A percentile compares a stretch with the other conserved stretches of the same genome.
Evolutionary conservation across 2,113 vertebrate species (phyloP).

Genomic region (Cheirogaleus medius): DNA sequence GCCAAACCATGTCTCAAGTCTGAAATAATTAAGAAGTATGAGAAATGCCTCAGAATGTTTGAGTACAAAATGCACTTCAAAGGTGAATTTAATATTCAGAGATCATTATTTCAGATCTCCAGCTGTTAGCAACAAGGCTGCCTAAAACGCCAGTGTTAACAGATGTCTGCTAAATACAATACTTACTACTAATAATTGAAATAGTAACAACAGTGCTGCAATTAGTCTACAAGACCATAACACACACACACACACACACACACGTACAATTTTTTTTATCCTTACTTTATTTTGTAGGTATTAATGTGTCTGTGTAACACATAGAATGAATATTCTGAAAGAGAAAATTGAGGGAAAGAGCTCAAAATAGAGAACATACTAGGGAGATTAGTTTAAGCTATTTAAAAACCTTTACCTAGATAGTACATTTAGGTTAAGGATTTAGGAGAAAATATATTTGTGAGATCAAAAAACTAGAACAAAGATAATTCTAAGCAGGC

Average conservation of each 20-base stretch:
- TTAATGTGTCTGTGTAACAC: not conserved
- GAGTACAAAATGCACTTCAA: conserved; percentile 62
- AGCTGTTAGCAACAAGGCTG: conserved; percentile 46
- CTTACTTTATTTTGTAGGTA: not conserved
- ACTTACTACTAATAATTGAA: conserved; percentile 57
- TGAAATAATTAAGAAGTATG: conserved; percentile 42
- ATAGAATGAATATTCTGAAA: not conserved
- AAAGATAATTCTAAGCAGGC: not conserved
- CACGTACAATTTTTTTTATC: not conserved
- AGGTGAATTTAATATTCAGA: conserved; percentile 66
- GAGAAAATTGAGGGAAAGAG: not conserved
- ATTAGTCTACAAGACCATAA: not conserved
- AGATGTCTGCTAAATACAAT: conserved; percentile 55
- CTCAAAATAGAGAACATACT: not conserved
- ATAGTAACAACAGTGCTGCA: conserved; percentile 17
- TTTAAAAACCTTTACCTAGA: conserved; percentile 11
- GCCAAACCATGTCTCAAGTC: not conserved
- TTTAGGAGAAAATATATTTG: not conserved
- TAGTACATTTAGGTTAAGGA: not conserved
- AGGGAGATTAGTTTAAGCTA: not conserved
- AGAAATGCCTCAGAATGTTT: conserved; percentile 48
- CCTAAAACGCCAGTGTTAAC: conserved; percentile 31
- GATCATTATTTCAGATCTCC: conserved; percentile 61
- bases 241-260: not conserved
- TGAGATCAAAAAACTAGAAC: not conserved